Base-by-base conservation (phyloP, 2,888 invertebrate genomes). In the Ochropacha duplaris region DNA sequence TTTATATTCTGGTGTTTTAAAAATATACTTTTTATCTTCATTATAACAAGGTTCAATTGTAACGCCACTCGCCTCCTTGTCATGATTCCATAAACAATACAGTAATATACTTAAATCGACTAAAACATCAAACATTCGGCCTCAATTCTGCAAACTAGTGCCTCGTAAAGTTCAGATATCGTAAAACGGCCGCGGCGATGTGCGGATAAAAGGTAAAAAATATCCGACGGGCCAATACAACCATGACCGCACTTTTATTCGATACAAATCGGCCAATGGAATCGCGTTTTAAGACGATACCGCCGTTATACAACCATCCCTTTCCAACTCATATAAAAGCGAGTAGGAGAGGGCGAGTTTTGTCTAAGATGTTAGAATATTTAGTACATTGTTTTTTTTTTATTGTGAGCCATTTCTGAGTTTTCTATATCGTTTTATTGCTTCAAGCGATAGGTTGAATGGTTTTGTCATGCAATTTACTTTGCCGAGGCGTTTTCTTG, bases 151-250 rank as follows among this genome's bases (percentile, higher is more conserved):
- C 72, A 74, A 66, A 66, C 69, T 82, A 86, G 78, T 78, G 78
- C 79, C 71, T 82, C 79, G 84, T 87, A 86, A 87, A 86, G 83
- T 79, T 81, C 82, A 81, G 79, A 76, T 76, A 79, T 80, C 79
- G 75, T 83, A 83, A 85, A 84, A 81, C 72, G 72, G 50, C 54
- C 54, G 54, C 55, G 22, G 34, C 55, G 60, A 50, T 57, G n/a
- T 9, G 44, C 54, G 44, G 56, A 63, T 66, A 72, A 76, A 72
- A 69, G 68, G 73, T 68, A 65, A 60, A 71, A 72, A 56, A 65
- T 63, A 64, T 64, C 71, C 71, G 51, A n/a, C 19, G 44, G 51
- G 59, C 81, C 81, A 81, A 81, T 81, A 65, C 75, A 57, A 61
- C 59, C 56, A 61, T 63, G 61, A 69, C 64, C 64, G 65, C 69